Conservation (phyloP, 2,888 invertebrate species). For the Endomychus coccineus region DNA sequence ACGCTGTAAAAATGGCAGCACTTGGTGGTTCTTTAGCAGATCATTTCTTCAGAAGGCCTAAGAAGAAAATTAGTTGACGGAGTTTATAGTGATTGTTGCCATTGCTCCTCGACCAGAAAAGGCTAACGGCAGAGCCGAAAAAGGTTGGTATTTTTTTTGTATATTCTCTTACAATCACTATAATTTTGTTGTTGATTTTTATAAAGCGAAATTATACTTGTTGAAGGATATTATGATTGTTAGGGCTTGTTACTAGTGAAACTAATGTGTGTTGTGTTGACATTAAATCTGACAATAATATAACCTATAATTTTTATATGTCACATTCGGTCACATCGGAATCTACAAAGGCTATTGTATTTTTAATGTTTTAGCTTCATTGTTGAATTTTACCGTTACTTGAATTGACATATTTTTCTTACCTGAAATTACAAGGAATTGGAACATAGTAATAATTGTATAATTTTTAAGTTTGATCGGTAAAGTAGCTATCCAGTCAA, state of each 20-base stretch:
- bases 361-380: no score
- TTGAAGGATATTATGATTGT: background rate
- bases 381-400: no score
- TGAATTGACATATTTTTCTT: no score
- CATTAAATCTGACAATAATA: no score
- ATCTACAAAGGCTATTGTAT: no score
- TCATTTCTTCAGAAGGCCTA: conserved; percentile 48
- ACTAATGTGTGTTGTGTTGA: no score
- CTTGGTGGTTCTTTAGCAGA: conserved; percentile 44
- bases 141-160: conserved; percentile 35
- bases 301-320: no score
- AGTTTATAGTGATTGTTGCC: conserved; percentile 41
- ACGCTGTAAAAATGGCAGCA: conserved; percentile 47
- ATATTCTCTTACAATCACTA: conserved; percentile 7
- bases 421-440: no score
- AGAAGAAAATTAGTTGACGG: conserved; percentile 51
- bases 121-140: conserved; percentile 40
- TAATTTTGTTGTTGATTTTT: background rate
- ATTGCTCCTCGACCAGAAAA: conserved; percentile 39
- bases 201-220: background rate
- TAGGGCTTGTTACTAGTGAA: no score
- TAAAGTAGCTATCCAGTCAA: conserved; percentile 35
- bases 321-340: no score
- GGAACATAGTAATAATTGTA: no score
- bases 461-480: no score